Base-by-base conservation (phyloP, 2,888 invertebrate species). In the Volucella bombylans region DNA sequence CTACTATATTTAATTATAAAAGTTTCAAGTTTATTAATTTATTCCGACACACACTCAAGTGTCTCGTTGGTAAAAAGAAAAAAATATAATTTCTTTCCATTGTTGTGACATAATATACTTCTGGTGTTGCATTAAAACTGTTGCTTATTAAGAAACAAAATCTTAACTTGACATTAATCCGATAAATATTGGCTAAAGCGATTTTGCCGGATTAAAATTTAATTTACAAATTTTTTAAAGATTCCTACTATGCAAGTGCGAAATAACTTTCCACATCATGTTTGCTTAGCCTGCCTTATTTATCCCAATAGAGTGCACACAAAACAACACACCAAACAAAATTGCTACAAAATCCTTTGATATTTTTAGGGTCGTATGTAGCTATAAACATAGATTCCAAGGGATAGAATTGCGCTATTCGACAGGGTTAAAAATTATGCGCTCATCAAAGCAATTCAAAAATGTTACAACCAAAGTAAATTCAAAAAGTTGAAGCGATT, bases 151-250 rank as follows among this genome's bases (percentile, higher is more conserved):
- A 59, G 67, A 73, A 83, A 69, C 79, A 73, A 50, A 43, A 18
- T 69, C 39, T 69, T 50, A 80, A 88, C 87, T 87, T 90, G 92
- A 90, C 91, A 89, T 86, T 91, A 91, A 91, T 90, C 91, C 90
- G 88, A 90, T 91, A 91, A 91, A 91, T 91, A 89, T 91, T 91
- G 90, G 90, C 91, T 91, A 89, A 91, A 91, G 88, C 89, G 90
- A 90, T 90, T 89, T 90, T 88, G 90, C 87, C 90, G 90, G 91
- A 89, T 91, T 91, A 91, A 89, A 89, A 89, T 76, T 74, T 65
- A 76, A 80, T 85, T 85, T 85, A 85, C 83, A 85, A 83, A 83
- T 41, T 83, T 57, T 82, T 64, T n/a, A 83, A 69, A 79, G 73
- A 83, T 83, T 61, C 74, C 47, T 41, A 74, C 71, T 65, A 83